These are phyloP conservation scores for Adela reaumurella DNA, from an alignment of 2,888 invertebrate genomes.

Conservation along the genomic window DNA sequence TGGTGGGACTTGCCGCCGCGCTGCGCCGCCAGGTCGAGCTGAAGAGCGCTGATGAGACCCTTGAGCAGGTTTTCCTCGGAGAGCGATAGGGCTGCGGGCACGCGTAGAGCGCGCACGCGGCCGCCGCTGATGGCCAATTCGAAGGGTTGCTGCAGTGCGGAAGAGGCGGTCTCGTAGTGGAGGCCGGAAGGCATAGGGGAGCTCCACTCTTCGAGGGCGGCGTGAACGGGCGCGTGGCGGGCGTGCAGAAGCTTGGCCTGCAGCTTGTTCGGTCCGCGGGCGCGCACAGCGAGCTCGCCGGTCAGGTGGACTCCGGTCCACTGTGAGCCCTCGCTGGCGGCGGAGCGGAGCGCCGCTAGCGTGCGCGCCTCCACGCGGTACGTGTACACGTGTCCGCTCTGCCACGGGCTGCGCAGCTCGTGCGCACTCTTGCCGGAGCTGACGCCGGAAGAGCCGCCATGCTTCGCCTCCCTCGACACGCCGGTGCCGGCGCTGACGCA, in stretches of 20 bases:
- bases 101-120: slow-evolving; percentile 53
- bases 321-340: slow-evolving; percentile 40
- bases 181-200: slow-evolving; percentile 33
- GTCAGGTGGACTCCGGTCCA: slow-evolving; percentile 23
- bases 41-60: slow-evolving; percentile 65
- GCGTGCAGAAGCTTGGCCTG: slow-evolving; percentile 44
- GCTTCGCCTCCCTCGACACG: too few species aligned
- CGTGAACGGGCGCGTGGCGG: slow-evolving; percentile 53
- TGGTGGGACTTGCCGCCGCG: too few species aligned
- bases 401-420: slow-evolving; percentile 49
- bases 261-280: slow-evolving; percentile 40
- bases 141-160: slow-evolving; percentile 56
- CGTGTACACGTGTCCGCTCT: slow-evolving; percentile 53
- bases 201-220: slow-evolving; percentile 40
- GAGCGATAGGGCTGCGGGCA: slow-evolving; percentile 51
- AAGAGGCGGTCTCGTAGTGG: slow-evolving; percentile 45
- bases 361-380: slow-evolving; percentile 59
- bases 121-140: slow-evolving; percentile 60
- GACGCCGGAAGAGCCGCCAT: too few species aligned
- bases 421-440: too few species aligned
- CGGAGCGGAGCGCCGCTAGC: slow-evolving; percentile 54
- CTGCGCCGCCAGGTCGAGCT: slow-evolving; percentile 61
- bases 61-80: slow-evolving; percentile 69
- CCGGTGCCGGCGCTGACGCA: not conserved
- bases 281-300: slow-evolving; percentile 53